phyloP scores from a whole-genome alignment of 30 jellyfish, hydroid and myxozoan genomes.

The Clytia hemisphaerica region DNA sequence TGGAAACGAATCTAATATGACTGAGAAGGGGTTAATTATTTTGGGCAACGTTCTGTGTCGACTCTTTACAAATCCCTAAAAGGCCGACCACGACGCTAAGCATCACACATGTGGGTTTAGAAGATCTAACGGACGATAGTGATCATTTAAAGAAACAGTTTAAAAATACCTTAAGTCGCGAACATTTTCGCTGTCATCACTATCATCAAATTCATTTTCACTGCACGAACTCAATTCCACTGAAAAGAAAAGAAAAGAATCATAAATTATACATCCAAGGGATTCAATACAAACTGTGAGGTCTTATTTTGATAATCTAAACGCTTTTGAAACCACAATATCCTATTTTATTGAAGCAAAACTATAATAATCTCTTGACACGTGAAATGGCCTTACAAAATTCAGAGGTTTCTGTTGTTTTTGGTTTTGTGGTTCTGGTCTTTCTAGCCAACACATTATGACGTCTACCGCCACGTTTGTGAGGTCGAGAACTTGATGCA shows the following conservation, averaged over 20 bases:
- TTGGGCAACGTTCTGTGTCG: no score
- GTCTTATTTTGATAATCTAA: no score
- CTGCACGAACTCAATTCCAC: constrained; percentile 96
- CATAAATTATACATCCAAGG: neutral
- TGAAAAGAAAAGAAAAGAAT: constrained; percentile 16
- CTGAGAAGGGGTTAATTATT: no score
- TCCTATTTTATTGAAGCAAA: neutral
- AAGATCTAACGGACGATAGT: no score
- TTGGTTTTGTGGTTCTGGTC: constrained; percentile 88
- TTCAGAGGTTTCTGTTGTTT: constrained; percentile 74
- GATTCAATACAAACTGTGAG: no score
- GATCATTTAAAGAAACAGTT: no score
- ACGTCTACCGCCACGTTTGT: constrained; percentile 91
- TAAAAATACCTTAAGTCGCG: constrained; percentile 69
- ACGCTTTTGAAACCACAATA: no score
- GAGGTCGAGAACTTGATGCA: constrained; percentile 92
- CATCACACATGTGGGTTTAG: no score
- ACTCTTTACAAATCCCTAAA: no score
- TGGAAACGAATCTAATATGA: no score
- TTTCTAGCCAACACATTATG: constrained; percentile 83
- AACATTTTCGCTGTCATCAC: constrained; percentile 90
- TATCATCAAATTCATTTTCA: constrained; percentile 81
- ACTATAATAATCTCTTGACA: neutral
- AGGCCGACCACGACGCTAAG: no score
- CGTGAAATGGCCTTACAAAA: constrained; percentile 50